phyloP scores from a whole-genome alignment of 2,797 vertebrate species.

The Phataginus tetradactyla region DNA sequence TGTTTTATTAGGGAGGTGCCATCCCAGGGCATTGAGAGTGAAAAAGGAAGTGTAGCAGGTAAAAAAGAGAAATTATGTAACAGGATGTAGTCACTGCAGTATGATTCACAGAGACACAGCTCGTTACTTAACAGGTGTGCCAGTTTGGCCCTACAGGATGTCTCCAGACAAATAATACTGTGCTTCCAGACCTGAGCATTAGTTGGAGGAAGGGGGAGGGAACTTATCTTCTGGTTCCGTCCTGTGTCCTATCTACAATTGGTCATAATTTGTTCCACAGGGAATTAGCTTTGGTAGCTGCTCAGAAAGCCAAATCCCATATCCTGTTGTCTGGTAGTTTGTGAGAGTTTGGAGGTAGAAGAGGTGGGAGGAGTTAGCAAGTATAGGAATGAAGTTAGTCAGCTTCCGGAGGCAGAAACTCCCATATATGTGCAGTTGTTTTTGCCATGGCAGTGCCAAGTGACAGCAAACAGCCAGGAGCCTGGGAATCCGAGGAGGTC shows the following conservation, averaged over 20 bases:
- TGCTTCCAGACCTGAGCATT: not conserved
- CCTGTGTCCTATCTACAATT: not conserved
- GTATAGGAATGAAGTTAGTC: not conserved
- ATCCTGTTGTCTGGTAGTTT: not conserved
- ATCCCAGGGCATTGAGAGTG: not conserved
- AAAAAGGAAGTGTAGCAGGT: not conserved
- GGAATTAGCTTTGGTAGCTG: not conserved
- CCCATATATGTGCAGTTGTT: not conserved
- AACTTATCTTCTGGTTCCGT: not conserved
- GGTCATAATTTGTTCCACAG: not conserved
- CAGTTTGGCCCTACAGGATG: not conserved
- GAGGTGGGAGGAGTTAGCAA: not conserved
- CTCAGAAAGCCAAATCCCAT: slow-evolving; percentile 1
- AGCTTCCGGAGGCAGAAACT: not conserved
- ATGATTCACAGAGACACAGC: not conserved
- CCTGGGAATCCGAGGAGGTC: not conserved
- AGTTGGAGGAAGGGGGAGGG: not conserved
- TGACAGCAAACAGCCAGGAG: not conserved
- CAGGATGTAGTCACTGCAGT: not conserved
- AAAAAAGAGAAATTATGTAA: not conserved
- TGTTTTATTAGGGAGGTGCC: not conserved
- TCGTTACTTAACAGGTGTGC: not conserved
- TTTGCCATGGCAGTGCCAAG: not conserved
- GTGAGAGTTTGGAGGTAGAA: not conserved
- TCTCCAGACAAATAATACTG: not conserved